phyloP scores from a whole-genome alignment of 2,888 invertebrate species.

The Dendrolimus houi region DNA sequence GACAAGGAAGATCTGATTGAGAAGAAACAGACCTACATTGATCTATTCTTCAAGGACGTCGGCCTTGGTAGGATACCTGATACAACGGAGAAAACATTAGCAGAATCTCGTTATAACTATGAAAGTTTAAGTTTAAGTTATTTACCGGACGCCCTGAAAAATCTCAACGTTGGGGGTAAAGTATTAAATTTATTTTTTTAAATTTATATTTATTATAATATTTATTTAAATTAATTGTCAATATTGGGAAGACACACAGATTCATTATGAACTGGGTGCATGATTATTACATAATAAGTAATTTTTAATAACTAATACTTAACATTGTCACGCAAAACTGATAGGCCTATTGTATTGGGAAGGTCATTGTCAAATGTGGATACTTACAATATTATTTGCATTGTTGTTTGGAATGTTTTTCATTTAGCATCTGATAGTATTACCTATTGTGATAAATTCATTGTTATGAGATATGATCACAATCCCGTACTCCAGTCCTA shows the following conservation, averaged over 20 bases:
- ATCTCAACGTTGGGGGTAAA: conserved; percentile 53
- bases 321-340: conserved; percentile 6
- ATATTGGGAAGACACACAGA: conserved; percentile 67
- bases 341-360: neutral
- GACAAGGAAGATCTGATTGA: conserved; percentile 46
- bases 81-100: conserved; percentile 47
- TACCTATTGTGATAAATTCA: neutral
- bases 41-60: conserved; percentile 50
- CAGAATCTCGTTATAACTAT: conserved; percentile 66
- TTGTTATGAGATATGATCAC: neutral
- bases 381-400: neutral
- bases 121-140: conserved; percentile 44
- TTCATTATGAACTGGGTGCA: conserved; percentile 56
- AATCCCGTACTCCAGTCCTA: neutral
- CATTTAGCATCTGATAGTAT: neutral
- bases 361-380: neutral
- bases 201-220: conserved; percentile 18
- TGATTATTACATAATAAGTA: conserved; percentile 17
- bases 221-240: conserved; percentile 19
- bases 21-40: conserved; percentile 52
- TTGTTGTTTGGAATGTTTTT: neutral
- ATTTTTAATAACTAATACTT: conserved; percentile 7
- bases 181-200: conserved; percentile 37
- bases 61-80: conserved; percentile 59
- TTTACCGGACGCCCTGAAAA: conserved; percentile 48